phyloP scores from a whole-genome alignment of 2,888 invertebrate species.

The Caenorhabditis sp. region DNA sequence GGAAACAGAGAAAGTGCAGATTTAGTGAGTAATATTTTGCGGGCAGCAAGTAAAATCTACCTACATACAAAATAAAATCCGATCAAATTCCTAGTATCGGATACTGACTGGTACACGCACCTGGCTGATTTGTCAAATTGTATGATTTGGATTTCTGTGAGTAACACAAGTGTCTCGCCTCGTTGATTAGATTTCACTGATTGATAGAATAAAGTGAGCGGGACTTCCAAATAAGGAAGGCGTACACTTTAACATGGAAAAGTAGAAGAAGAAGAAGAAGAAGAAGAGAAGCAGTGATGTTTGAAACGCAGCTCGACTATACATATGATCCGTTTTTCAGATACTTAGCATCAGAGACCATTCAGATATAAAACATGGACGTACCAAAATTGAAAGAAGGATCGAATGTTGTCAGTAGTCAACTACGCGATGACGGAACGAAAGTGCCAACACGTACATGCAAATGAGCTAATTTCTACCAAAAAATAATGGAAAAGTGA shows the following conservation, averaged over 20 bases:
- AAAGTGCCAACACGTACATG: background rate
- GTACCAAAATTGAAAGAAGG: too few relatives aligned
- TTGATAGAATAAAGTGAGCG: constrained; percentile 3
- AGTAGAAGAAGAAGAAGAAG: background rate
- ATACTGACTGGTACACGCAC: constrained; percentile 20
- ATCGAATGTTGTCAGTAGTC: too few relatives aligned
- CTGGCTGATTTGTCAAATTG: constrained; percentile 20
- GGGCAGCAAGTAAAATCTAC: background rate
- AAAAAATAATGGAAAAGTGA: background rate
- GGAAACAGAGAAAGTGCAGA: constrained; percentile 1
- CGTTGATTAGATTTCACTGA: constrained; percentile 1
- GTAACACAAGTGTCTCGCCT: background rate
- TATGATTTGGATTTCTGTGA: background rate
- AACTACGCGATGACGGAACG: background rate
- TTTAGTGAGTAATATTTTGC: background rate
- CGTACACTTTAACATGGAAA: background rate
- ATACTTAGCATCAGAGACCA: constrained; percentile 16
- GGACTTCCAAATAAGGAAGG: background rate
- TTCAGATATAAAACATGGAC: background rate
- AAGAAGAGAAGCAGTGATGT: constrained; percentile 27
- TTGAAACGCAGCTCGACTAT: constrained; percentile 11
- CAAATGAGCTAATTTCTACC: background rate
- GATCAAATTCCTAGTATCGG: constrained; percentile 14
- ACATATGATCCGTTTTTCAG: constrained; percentile 19
- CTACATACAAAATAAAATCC: constrained; percentile 19